These are phyloP conservation scores for Chironomus striatipennis DNA, from an alignment of 1,140 invertebrate species.

Conservation along the genomic window DNA sequence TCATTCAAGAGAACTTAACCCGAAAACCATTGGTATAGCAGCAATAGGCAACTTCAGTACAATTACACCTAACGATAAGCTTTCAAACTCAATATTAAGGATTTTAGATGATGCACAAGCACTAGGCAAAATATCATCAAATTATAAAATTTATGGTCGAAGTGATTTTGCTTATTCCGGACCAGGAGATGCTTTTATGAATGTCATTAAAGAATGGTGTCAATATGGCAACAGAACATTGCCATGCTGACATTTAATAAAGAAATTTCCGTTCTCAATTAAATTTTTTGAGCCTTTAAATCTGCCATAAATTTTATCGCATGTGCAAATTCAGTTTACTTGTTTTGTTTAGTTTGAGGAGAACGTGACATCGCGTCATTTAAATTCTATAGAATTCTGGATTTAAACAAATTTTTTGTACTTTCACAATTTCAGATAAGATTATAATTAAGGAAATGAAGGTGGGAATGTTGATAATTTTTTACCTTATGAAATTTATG, in stretches of 20 bases:
- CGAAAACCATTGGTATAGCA: conserved; percentile 43
- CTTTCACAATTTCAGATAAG: too few relatives aligned
- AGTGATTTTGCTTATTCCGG: background rate
- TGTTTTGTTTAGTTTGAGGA: too few relatives aligned
- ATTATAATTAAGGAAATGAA: too few relatives aligned
- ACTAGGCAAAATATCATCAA: background rate
- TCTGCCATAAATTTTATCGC: too few relatives aligned
- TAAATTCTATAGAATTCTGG: too few relatives aligned
- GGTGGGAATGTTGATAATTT: too few relatives aligned
- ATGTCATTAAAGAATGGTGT: background rate
- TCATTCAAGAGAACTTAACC: conserved; percentile 45
- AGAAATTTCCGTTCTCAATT: too few relatives aligned
- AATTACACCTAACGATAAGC: background rate
- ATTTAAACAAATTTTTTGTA: too few relatives aligned
- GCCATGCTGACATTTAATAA: background rate
- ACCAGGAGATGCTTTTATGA: background rate
- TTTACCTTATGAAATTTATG: too few relatives aligned
- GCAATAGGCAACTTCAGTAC: conserved; percentile 45
- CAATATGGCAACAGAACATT: background rate
- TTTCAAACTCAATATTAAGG: background rate
- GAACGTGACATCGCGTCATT: too few relatives aligned
- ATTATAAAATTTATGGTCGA: background rate
- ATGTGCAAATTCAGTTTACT: too few relatives aligned
- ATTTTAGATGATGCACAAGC: background rate
- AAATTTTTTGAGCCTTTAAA: too few relatives aligned